These are phyloP conservation scores for Crotalus tigris DNA, from an alignment of 2,113 vertebrate genomes.

Conservation along the genomic window DNA sequence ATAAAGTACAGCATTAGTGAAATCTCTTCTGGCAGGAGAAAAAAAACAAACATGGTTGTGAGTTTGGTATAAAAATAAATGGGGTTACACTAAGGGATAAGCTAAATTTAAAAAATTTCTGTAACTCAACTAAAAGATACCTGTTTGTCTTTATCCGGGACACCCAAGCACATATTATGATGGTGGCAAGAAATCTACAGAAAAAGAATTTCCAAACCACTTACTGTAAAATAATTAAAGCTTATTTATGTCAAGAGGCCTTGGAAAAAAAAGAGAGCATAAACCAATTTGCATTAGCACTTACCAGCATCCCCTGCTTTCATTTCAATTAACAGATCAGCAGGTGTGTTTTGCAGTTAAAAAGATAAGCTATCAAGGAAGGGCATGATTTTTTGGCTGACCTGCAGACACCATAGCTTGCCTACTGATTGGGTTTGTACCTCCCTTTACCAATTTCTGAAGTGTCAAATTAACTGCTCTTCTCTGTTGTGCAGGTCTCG, in stretches of 20 bases:
- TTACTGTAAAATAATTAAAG: slow-evolving; percentile 87
- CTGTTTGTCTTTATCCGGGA: slow-evolving; percentile 47
- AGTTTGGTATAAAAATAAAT: not conserved
- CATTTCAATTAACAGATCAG: slow-evolving; percentile 94
- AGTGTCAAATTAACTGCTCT: slow-evolving; percentile 94
- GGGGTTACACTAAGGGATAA: not conserved
- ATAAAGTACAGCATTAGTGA: not conserved
- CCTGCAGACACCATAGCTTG: slow-evolving; percentile 86
- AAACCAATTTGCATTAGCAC: slow-evolving; percentile 76
- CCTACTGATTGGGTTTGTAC: slow-evolving; percentile 85
- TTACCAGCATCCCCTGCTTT: slow-evolving; percentile 68
- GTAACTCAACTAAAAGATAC: slow-evolving; percentile 27
- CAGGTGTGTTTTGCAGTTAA: slow-evolving; percentile 85
- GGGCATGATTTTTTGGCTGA: slow-evolving; percentile 79
- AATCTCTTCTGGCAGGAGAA: not conserved
- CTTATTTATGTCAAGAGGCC: slow-evolving; percentile 87
- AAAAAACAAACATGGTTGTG: not conserved
- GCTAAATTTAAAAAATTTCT: slow-evolving; percentile 27
- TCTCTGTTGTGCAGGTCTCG: slow-evolving; percentile 83
- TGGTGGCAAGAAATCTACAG: slow-evolving; percentile 51
- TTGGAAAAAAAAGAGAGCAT: slow-evolving; percentile 72
- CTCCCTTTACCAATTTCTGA: slow-evolving; percentile 87
- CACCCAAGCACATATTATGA: slow-evolving; percentile 68
- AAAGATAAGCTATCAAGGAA: slow-evolving; percentile 79
- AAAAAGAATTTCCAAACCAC: slow-evolving; percentile 54